phyloP scores from a whole-genome alignment of 2,888 invertebrate genomes.

The Zaprionus obscuricornis region DNA sequence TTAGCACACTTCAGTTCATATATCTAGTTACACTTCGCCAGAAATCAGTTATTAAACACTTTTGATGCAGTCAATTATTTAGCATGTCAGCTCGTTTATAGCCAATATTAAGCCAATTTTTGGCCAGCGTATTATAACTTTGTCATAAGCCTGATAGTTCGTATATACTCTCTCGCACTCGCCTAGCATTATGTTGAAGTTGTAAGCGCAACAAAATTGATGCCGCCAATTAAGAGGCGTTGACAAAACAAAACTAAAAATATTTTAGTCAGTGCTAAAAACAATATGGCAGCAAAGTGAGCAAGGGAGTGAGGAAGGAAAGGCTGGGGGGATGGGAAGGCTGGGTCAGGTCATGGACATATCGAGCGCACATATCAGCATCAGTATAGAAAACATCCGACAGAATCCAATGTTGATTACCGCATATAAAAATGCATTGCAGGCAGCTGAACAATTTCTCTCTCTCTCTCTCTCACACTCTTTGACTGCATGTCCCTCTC shows the following conservation, averaged over 20 bases:
- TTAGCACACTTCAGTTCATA: too few relatives aligned
- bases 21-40: too few relatives aligned
- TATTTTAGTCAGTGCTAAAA: slow-evolving; percentile 19
- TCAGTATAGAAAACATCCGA: slow-evolving; percentile 72
- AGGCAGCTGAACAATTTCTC: slow-evolving; percentile 13
- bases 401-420: slow-evolving; percentile 77
- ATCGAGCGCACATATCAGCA: slow-evolving; percentile 52
- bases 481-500: too few relatives aligned
- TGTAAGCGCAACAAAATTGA: slow-evolving; percentile 49
- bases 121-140: slow-evolving; percentile 13
- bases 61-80: slow-evolving; percentile 13
- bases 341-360: slow-evolving; percentile 15
- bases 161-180: not conserved
- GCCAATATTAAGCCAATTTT: slow-evolving; percentile 22
- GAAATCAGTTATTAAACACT: too few relatives aligned
- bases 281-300: not conserved
- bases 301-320: not conserved
- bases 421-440: slow-evolving; percentile 70
- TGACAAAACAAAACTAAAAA: slow-evolving; percentile 67
- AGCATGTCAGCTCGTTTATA: slow-evolving; percentile 17
- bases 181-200: not conserved
- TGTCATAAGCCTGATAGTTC: slow-evolving; percentile 18
- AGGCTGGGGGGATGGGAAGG: not conserved
- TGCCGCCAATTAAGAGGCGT: slow-evolving; percentile 75
- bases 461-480: not conserved